Evolutionary conservation across 2,797 vertebrate species (phyloP).

Genomic region (Bradypus variegatus): DNA sequence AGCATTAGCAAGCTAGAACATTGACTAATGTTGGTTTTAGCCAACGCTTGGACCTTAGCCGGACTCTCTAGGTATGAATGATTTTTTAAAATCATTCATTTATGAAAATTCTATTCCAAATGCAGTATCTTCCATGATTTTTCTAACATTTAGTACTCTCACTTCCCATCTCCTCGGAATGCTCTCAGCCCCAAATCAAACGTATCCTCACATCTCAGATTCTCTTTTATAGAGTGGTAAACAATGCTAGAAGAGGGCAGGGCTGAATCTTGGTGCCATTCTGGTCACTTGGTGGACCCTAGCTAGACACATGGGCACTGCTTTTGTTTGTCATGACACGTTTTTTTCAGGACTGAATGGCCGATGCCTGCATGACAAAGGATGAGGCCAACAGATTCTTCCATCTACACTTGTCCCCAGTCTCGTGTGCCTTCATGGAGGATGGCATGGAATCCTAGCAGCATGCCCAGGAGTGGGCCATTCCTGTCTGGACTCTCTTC

Average conservation of each 20-base stretch:
- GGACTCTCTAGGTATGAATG: neutral
- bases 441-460: neutral
- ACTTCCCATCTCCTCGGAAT: neutral
- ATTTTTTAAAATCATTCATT: neutral
- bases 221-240: neutral
- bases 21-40: neutral
- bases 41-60: neutral
- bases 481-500: no score
- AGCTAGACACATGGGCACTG: neutral
- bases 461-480: rapidly evolving
- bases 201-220: neutral
- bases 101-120: neutral
- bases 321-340: neutral
- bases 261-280: neutral
- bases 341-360: neutral
- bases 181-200: neutral
- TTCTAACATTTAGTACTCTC: neutral
- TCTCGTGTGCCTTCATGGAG: neutral
- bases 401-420: neutral
- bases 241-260: neutral
- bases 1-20: no score
- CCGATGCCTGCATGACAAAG: neutral
- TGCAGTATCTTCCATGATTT: neutral
- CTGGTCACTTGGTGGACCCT: neutral
- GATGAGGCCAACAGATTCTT: neutral